phyloP scores from a whole-genome alignment of 2,113 vertebrate species.

The Pseudorhombus dupliciocellatus region DNA sequence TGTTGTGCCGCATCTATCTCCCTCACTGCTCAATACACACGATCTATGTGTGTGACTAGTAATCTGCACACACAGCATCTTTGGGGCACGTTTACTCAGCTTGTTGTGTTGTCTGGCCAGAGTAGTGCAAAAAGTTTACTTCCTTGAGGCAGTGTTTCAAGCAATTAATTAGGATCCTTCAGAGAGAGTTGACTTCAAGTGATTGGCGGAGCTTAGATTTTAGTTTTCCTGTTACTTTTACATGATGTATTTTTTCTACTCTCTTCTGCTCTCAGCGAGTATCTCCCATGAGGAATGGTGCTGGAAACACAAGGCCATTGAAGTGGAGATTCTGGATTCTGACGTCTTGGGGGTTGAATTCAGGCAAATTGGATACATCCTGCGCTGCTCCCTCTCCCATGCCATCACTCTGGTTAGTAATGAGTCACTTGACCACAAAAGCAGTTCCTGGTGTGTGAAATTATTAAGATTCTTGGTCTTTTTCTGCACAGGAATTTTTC shows the following conservation, averaged over 20 bases:
- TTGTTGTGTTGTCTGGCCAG: neutral
- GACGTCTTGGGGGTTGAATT: slow-evolving; percentile 90
- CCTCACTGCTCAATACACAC: slow-evolving; percentile 27
- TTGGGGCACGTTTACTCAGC: slow-evolving; percentile 22
- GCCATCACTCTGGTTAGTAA: slow-evolving; percentile 93
- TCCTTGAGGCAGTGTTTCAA: slow-evolving; percentile 16
- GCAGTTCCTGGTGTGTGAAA: neutral
- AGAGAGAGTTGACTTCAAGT: neutral
- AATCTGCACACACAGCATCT: slow-evolving; percentile 29
- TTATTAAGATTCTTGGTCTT: neutral
- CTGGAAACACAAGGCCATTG: slow-evolving; percentile 96
- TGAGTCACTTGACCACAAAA: neutral
- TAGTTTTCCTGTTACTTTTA: neutral
- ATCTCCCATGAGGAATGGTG: slow-evolving; percentile 98
- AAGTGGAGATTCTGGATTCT: slow-evolving; percentile 90
- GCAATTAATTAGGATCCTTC: neutral
- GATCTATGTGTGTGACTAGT: slow-evolving; percentile 37
- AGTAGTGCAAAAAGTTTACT: slow-evolving; percentile 14
- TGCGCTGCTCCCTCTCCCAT: slow-evolving; percentile 95
- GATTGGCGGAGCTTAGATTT: neutral
- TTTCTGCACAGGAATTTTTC: slow-evolving; percentile 90
- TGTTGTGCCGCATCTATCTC: slow-evolving; percentile 43
- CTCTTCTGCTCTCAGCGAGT: slow-evolving; percentile 79
- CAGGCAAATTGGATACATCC: slow-evolving; percentile 97
- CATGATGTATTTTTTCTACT: neutral